Base-by-base conservation (phyloP, 2,888 invertebrate genomes). In the Pherbina coryleti region DNA sequence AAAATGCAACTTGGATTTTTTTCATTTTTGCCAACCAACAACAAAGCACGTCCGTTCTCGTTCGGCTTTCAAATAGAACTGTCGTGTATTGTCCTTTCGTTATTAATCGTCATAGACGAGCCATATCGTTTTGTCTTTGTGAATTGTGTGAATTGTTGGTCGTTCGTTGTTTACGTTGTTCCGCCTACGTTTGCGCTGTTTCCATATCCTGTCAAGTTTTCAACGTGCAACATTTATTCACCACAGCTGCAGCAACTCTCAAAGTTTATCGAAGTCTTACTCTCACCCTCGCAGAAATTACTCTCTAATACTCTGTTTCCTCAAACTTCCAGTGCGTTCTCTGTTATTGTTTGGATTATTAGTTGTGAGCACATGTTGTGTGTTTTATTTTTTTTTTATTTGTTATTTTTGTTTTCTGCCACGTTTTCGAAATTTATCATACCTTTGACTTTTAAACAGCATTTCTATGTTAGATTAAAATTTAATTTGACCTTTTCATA, bases 151-250 rank as follows among this genome's bases (percentile, higher is more conserved):
- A 75, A 44, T 70, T 44, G 78, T 73, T 78, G 80, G 75, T 81
- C 77, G 55, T 53, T 28, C 17, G 22, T 76, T 51, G 14, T 51
- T 25, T 14, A 22, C 57, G 81, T 79, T 79, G 80, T 81, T 81
- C 81, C 82, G 80, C 76, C 78, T 82, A 81, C 84, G 84, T 82
- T 80, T 82, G 83, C 82, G 84, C 81, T 72, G 22, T 28, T 22
- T 28, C 2, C 25, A 22, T 25, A 9, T 22, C 22, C 11, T 28
- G 25, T 25, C 19, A 55, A 69, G n/a, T n/a, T 74, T 60, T 44
- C 77, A 57, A 64, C 57, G 49, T 28, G 19, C n/a, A 17, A 11
- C 4, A 3, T 25, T 5, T 44, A 49, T 22, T 73, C 73, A 44
- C 62, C 73, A 73, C 60, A 25, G 25, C 14, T 19, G 11, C 31